These are phyloP conservation scores for Brachyopa scutellaris DNA, from an alignment of 2,888 invertebrate species.

Conservation along the genomic window DNA sequence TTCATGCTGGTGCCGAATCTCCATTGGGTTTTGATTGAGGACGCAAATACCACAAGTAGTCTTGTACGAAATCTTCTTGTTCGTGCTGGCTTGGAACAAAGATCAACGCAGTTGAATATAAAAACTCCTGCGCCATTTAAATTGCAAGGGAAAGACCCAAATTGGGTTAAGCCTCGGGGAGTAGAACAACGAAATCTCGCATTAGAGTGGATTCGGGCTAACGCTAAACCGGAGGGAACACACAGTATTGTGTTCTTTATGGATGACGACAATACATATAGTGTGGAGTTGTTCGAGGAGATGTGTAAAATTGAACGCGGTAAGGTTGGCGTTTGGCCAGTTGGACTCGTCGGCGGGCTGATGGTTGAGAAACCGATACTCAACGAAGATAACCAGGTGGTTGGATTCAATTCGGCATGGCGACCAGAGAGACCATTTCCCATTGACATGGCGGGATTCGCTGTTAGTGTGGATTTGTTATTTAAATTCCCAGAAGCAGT, in stretches of 20 bases:
- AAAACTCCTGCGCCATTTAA: slow-evolving; percentile 88
- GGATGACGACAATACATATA: slow-evolving; percentile 98
- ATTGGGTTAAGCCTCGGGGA: slow-evolving; percentile 92
- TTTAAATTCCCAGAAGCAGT: slow-evolving; percentile 87
- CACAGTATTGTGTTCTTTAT: slow-evolving; percentile 92
- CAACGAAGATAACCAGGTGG: slow-evolving; percentile 83
- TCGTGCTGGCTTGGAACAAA: slow-evolving; percentile 78
- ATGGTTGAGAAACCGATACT: slow-evolving; percentile 95
- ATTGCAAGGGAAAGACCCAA: slow-evolving; percentile 85
- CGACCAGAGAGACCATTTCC: slow-evolving; percentile 96
- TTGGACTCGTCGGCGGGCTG: slow-evolving; percentile 97
- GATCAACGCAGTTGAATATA: slow-evolving; percentile 85
- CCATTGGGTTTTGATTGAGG: slow-evolving; percentile 97
- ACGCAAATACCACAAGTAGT: slow-evolving; percentile 84
- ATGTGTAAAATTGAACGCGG: slow-evolving; percentile 89
- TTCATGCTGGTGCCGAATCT: slow-evolving; percentile 93
- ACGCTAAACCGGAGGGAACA: slow-evolving; percentile 80
- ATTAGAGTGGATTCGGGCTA: slow-evolving; percentile 86
- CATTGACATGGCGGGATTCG: slow-evolving; percentile 99
- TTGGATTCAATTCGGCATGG: slow-evolving; percentile 89
- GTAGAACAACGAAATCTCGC: slow-evolving; percentile 95
- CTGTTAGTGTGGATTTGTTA: slow-evolving; percentile 90
- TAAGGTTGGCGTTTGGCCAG: slow-evolving; percentile 95
- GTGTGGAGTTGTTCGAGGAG: slow-evolving; percentile 94
- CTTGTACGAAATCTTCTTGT: slow-evolving; percentile 89